phyloP scores from a whole-genome alignment of 2,797 vertebrate genomes.

The Ctenosaura bakeri region DNA sequence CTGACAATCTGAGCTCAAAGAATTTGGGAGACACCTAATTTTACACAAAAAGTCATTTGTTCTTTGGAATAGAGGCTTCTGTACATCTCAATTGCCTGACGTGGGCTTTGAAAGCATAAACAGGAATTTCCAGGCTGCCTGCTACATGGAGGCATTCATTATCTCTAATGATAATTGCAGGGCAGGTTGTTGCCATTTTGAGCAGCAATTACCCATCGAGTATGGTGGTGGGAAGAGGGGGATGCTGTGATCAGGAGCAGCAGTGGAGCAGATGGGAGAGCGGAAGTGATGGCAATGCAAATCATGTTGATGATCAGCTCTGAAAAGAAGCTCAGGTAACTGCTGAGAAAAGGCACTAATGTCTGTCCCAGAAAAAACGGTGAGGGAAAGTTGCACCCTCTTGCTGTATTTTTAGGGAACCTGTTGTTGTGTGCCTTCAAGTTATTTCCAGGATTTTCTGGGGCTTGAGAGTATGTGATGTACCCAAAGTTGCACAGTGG shows the following conservation, averaged over 20 bases:
- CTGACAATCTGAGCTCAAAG: neutral
- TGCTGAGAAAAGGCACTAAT: neutral
- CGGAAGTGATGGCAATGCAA: neutral
- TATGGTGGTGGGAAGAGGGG: slow-evolving; percentile 12
- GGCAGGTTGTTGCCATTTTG: slow-evolving; percentile 64
- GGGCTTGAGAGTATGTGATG: too few relatives aligned
- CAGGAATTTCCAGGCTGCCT: slow-evolving; percentile 62
- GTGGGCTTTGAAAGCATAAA: slow-evolving; percentile 56
- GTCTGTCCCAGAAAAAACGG: neutral
- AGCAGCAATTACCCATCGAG: slow-evolving; percentile 54
- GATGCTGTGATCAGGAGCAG: slow-evolving; percentile 28
- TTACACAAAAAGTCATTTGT: slow-evolving; percentile 25
- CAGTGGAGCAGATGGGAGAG: neutral
- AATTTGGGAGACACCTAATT: neutral
- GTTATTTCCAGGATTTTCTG: too few relatives aligned
- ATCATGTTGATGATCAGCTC: neutral
- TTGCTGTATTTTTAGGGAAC: neutral
- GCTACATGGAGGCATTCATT: slow-evolving; percentile 64
- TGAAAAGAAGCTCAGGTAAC: slow-evolving; percentile 4
- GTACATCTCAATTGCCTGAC: slow-evolving; percentile 56
- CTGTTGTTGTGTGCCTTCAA: neutral
- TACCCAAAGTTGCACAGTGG: too few relatives aligned
- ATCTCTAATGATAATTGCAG: slow-evolving; percentile 77
- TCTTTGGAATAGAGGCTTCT: neutral
- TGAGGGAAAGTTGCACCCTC: neutral